Evolutionary conservation across 2,113 vertebrate genomes (phyloP).

Genomic region (Sminthopsis crassicaudata): DNA sequence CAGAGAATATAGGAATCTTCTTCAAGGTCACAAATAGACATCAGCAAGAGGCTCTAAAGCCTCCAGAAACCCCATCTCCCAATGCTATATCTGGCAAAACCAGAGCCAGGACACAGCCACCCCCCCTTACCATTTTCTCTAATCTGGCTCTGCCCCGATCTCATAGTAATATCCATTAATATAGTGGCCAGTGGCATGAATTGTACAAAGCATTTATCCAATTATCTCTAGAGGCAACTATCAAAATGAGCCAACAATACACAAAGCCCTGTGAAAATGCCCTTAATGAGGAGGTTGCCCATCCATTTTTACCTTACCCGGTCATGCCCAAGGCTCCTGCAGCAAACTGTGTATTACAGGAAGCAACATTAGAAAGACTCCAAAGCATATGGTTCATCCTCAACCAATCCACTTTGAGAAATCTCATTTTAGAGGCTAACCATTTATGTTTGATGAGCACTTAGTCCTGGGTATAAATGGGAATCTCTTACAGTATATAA

Average conservation of each 20-base stretch:
- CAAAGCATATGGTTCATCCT: slow-evolving; percentile 1
- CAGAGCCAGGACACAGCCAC: neutral
- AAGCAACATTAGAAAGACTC: neutral
- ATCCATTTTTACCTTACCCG: neutral
- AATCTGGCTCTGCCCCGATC: neutral
- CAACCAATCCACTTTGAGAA: neutral
- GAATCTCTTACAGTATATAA: neutral
- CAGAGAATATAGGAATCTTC: neutral
- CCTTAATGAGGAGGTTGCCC: neutral
- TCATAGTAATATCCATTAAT: neutral
- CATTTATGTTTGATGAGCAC: slow-evolving; percentile 31
- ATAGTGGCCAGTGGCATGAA: neutral
- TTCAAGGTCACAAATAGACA: neutral
- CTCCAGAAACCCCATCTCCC: neutral
- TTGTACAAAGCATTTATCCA: neutral
- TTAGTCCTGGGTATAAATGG: slow-evolving; percentile 27
- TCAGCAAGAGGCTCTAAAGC: neutral
- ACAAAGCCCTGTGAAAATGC: neutral
- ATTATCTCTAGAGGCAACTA: neutral
- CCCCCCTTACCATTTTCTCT: neutral
- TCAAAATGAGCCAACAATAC: neutral
- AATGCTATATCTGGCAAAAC: neutral
- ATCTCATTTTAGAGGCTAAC: neutral
- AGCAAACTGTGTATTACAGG: neutral
- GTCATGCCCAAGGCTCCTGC: neutral